phyloP scores from a whole-genome alignment of 30 jellyfish, hydroid and myxozoan species.

The Hydractinia symbiolongicarpus region DNA sequence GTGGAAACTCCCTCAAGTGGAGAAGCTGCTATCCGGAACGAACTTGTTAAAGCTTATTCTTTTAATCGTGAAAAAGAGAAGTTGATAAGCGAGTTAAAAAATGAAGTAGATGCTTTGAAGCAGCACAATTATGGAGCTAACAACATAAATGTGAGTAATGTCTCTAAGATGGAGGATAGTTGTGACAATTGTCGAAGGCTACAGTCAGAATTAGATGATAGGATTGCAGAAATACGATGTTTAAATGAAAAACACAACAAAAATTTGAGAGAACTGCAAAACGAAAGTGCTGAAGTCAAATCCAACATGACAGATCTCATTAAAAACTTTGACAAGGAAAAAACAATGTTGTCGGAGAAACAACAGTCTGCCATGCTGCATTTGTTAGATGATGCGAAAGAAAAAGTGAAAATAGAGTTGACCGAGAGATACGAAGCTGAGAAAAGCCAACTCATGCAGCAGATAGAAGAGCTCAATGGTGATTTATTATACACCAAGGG shows the following conservation, averaged over 20 bases:
- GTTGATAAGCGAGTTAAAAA: constrained; percentile 10
- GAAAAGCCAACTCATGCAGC: not conserved
- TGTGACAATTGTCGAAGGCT: not conserved
- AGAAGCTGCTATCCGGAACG: constrained; percentile 48
- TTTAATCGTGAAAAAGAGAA: constrained; percentile 44
- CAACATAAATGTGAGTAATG: not conserved
- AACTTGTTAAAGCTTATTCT: constrained; percentile 56
- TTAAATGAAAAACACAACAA: not conserved
- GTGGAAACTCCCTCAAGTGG: not conserved
- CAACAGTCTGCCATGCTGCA: not conserved
- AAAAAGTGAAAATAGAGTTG: constrained; percentile 13
- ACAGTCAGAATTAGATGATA: not conserved
- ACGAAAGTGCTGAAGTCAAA: constrained; percentile 29
- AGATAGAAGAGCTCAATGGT: constrained; percentile 35
- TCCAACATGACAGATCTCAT: constrained; percentile 40
- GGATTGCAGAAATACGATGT: too few relatives aligned
- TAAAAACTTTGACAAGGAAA: constrained; percentile 23
- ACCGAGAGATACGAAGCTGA: not conserved
- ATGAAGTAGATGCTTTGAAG: constrained; percentile 2
- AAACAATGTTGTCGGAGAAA: not conserved
- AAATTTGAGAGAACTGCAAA: not conserved
- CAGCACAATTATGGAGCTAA: not conserved
- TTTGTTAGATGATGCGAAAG: constrained; percentile 31
- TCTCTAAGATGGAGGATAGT: not conserved
- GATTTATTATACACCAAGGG: constrained; percentile 62